These are phyloP conservation scores for Potamarius usumacintae DNA, from an alignment of 2,113 vertebrate species.

Conservation along the genomic window DNA sequence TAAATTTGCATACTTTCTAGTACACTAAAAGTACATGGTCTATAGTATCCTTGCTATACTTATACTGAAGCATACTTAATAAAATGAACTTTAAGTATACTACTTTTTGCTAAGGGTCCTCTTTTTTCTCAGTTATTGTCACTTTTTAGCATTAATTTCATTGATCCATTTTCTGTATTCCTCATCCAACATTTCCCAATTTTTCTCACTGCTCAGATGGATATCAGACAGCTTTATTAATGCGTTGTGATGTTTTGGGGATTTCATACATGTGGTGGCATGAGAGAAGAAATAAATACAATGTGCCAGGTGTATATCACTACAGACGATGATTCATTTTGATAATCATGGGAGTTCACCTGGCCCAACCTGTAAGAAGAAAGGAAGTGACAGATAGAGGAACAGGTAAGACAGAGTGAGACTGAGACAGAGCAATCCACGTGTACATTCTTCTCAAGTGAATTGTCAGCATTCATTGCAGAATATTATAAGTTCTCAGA, in stretches of 20 bases:
- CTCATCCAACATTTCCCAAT: neutral
- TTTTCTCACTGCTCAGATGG: neutral
- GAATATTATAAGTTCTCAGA: neutral
- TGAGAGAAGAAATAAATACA: neutral
- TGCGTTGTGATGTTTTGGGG: neutral
- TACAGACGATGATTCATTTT: neutral
- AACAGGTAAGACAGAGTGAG: neutral
- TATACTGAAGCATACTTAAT: too few species aligned
- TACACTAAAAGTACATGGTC: too few species aligned
- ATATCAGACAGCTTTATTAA: neutral
- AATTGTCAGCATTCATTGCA: neutral
- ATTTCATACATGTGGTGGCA: neutral
- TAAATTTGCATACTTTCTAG: too few species aligned
- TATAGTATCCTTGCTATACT: too few species aligned
- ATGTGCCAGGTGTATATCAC: neutral
- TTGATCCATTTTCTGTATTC: neutral
- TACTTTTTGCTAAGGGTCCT: neutral
- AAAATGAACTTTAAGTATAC: too few species aligned
- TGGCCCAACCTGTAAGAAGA: neutral
- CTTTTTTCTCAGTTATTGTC: neutral
- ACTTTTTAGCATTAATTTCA: neutral
- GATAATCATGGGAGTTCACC: neutral
- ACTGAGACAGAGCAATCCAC: neutral
- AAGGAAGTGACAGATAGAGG: neutral
- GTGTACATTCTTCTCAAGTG: neutral